Percentiles rank a stretch among this genome's conserved stretches.
These are phyloP conservation scores for Coracias cyanogaster DNA, from an alignment of 2,797 vertebrate species.

Conservation along the genomic window DNA sequence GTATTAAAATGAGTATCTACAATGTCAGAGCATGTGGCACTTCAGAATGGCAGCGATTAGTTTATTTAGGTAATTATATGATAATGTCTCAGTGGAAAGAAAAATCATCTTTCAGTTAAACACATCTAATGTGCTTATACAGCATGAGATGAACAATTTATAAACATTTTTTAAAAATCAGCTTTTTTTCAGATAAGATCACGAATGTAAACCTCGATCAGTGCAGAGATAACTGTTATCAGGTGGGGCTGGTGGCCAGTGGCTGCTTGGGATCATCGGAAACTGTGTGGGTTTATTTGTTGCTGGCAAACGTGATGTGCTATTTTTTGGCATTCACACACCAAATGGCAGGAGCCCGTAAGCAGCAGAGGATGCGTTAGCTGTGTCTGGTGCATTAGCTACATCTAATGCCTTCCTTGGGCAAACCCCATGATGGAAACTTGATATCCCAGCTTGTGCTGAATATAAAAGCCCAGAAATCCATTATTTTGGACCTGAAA, in stretches of 20 bases:
- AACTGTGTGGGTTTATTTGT: neutral
- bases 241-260: neutral
- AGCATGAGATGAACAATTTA: neutral
- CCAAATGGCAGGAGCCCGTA: accelerated
- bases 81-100: neutral
- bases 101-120: neutral
- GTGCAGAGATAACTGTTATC: neutral
- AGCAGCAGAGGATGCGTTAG: accelerated
- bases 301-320: neutral
- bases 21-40: neutral
- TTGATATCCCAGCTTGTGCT: neutral
- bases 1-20: neutral
- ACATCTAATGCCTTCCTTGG: neutral
- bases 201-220: accelerated
- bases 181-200: neutral
- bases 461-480: neutral
- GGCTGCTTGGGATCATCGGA: neutral
- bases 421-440: neutral
- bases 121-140: neutral
- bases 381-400: no score
- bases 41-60: neutral
- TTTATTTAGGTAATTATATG: neutral
- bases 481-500: neutral
- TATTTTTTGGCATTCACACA: accelerated
- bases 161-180: neutral